A percentile compares a stretch with the other conserved stretches of the same genome.
phyloP scores from a whole-genome alignment of 2,797 vertebrate species.

The Chlorospingus flavigularis region DNA sequence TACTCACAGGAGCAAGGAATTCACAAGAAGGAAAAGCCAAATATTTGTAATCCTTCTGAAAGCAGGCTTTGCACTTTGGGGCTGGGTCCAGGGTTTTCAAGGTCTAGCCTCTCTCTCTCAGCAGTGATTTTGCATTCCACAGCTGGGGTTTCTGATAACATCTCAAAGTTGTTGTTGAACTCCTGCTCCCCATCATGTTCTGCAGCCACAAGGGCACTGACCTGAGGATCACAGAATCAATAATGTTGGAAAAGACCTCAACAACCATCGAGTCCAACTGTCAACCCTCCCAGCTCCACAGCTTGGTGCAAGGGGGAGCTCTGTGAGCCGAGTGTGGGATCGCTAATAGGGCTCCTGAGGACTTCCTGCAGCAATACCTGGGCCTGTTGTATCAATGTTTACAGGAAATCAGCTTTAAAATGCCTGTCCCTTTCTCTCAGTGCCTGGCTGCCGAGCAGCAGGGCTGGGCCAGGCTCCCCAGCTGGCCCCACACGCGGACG shows the following conservation, averaged over 20 bases:
- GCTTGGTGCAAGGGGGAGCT: not conserved
- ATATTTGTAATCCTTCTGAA: not conserved
- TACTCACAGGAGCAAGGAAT: not conserved
- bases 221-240: not conserved
- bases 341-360: not conserved
- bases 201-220: not conserved
- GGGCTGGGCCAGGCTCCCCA: not conserved
- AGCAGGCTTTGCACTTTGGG: not conserved
- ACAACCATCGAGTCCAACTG: not conserved
- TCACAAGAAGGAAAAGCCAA: not conserved
- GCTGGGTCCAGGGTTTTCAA: not conserved
- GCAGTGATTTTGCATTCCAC: not conserved
- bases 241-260: not conserved
- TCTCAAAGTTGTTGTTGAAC: not conserved
- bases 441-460: not conserved
- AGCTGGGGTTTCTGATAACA: not conserved
- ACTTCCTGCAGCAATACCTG: not conserved
- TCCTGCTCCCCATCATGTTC: not conserved
- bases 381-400: not conserved
- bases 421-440: not conserved
- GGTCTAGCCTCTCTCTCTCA: not conserved
- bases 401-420: not conserved
- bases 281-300: not conserved
- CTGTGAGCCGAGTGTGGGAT: accelerated
- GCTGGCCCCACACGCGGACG: not conserved